Conservation (phyloP, 2,888 invertebrate genomes). For the Zaprionus bogoriensis region DNA sequence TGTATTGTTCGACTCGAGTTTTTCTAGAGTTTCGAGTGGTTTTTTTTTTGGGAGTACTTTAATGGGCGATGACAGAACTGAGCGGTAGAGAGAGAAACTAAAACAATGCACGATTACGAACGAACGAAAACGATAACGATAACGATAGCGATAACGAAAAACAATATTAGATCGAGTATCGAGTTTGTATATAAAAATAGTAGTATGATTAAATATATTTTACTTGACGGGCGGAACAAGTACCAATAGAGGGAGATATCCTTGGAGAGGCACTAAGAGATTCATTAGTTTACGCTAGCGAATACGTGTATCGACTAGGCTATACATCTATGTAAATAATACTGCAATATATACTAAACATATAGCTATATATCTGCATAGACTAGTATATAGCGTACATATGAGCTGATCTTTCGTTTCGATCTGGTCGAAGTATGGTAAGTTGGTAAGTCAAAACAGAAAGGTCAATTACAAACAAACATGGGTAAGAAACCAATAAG, state of each 20-base stretch:
- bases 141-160: slow-evolving; percentile 26
- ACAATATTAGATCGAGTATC: slow-evolving; percentile 32
- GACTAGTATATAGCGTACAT: neutral
- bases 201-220: slow-evolving; percentile 32
- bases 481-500: slow-evolving; percentile 14
- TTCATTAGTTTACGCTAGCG: neutral
- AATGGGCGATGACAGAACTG: slow-evolving; percentile 35
- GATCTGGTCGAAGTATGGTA: slow-evolving; percentile 6
- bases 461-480: slow-evolving; percentile 32
- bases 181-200: slow-evolving; percentile 7
- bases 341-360: neutral
- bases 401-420: slow-evolving; percentile 3
- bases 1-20: neutral
- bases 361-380: neutral
- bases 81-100: slow-evolving; percentile 31
- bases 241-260: slow-evolving; percentile 83
- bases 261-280: slow-evolving; percentile 54
- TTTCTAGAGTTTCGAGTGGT: neutral
- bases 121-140: neutral
- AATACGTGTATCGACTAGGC: slow-evolving; percentile 1
- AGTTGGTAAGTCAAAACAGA: slow-evolving; percentile 16
- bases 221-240: slow-evolving; percentile 83
- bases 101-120: slow-evolving; percentile 7
- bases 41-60: neutral
- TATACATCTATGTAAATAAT: slow-evolving; percentile 1